Evolutionary conservation across 2,113 vertebrate genomes (phyloP), one percentile per base, ranked within the genome.

Genomic region (Cettia cetti): DNA sequence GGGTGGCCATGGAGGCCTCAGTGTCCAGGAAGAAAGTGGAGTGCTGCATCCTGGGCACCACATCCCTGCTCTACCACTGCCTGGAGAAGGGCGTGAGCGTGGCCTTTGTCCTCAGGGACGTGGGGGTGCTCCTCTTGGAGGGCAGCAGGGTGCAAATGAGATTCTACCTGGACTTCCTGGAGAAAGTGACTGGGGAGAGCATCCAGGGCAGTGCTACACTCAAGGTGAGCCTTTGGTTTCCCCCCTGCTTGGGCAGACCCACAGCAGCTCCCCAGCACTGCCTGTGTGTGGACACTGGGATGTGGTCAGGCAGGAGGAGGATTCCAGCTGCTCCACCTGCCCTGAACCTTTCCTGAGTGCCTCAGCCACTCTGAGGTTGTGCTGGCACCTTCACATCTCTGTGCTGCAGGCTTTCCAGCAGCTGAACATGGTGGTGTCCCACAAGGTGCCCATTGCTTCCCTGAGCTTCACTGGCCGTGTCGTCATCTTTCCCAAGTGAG

Each of bases 361-460:
- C 20, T 15, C 8, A 33, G 45, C 13, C 57, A 13, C 2, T 0
- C 0, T 27, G 39, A 31, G n/a, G 52, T 3, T 39, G 39, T 53
- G 30, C 30, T 27, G 52, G 18, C 18, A 11, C 11, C 52, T 31
- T 37, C 52, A 1, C 1, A 0, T 15, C 15, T 19, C 39, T 66
- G 52, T 64, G 18, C n/a, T 20, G 24, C 30, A 91, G 89, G 39
- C 26, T 26, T 21, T 85, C 21, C 59, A 35, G 30, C 30, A 53
- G 52, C 59, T 59, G 59, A 26, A 15, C 52, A 0, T 17, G 39
- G 45, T 72, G 74, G 6, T 91, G 60, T 40, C 45, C 66, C 52
- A 5, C 3, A 1, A 0, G 0, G 30, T 35, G n/a, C n/a, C 82
- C 12, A 0, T 79, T 2, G 1, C 82, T 20, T 72, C 82, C 45